These are phyloP conservation scores for Enteromius treurensis DNA, from an alignment of 2,797 vertebrate species.

Conservation along the genomic window DNA sequence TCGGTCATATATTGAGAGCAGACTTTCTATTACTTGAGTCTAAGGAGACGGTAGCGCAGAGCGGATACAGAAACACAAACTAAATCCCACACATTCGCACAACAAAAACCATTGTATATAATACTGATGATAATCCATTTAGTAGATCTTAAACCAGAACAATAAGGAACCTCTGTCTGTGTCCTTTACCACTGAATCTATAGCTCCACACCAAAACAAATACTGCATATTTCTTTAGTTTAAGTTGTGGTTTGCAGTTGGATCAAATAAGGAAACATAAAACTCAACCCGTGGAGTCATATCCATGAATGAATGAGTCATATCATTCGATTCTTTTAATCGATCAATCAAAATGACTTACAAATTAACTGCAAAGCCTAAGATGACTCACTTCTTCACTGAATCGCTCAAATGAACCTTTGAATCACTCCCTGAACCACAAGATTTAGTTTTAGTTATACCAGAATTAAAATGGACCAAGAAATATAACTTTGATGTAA, in stretches of 20 bases:
- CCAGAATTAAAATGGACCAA: background rate
- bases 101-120: background rate
- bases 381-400: background rate
- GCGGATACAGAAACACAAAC: background rate
- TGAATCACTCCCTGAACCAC: background rate
- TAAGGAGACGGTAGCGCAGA: background rate
- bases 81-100: background rate
- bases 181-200: background rate
- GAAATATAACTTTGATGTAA: background rate
- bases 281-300: background rate
- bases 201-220: background rate
- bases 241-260: background rate
- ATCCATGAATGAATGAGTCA: background rate
- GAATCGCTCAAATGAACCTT: too few relatives aligned
- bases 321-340: background rate
- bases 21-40: slow-evolving; percentile 23
- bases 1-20: background rate
- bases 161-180: too few relatives aligned
- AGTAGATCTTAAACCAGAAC: too few relatives aligned
- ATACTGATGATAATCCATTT: background rate
- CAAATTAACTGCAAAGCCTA: background rate
- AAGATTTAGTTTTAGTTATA: background rate
- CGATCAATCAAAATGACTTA: background rate
- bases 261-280: background rate
- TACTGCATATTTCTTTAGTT: background rate